Evolutionary conservation across 2,113 vertebrate genomes (phyloP), one percentile per base, ranked within the genome.

Genomic region (Myotis davidii): DNA sequence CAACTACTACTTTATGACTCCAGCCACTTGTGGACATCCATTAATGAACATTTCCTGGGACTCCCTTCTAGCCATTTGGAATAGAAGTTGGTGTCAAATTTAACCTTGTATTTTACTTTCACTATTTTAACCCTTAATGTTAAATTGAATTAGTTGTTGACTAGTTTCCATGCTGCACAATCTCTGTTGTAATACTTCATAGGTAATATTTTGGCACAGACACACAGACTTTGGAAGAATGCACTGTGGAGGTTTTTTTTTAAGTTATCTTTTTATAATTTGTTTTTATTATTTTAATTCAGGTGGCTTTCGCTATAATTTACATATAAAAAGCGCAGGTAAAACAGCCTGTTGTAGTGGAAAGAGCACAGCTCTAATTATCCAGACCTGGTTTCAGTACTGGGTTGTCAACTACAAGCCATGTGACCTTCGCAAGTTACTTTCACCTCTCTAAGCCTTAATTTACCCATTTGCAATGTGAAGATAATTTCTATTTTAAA

Each of bases 101-200:
- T 73, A 91, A 89, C 39, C 50, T 89, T 89, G 29, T 85, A 42
- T 90, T 88, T 97, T 88, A 67, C 45, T 94, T 93, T 70, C 54
- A 76, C 52, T 70, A 17, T 82, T 94, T 90, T 90, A 87, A 94
- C 90, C 61, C 23, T 88, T 42, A 76, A 39, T 87, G 82, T 50
- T 90, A 52, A 93, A 4, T 48, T 82, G 39, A 88, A 72, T 81
- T 78, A 69, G 32, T 74, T 78, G 4, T 85, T 86, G 65, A 34
- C 39, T 70, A 67, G 70, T 83, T 95, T 81, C 61, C n/a, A 34
- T 64, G 69, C 11, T 37, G 20, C 3, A 21, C 39, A 54, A 72
- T 85, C 48, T 76, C 39, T 88, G 3, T 34, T 85, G 12, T 74
- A 79, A 70, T 61, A 72, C 4, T 81, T 94, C 20, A 39, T 85